Percentiles rank a stretch among this genome's conserved stretches.
phyloP scores from a whole-genome alignment of 2,797 vertebrate species.

The Cacajao melanocephalus region DNA sequence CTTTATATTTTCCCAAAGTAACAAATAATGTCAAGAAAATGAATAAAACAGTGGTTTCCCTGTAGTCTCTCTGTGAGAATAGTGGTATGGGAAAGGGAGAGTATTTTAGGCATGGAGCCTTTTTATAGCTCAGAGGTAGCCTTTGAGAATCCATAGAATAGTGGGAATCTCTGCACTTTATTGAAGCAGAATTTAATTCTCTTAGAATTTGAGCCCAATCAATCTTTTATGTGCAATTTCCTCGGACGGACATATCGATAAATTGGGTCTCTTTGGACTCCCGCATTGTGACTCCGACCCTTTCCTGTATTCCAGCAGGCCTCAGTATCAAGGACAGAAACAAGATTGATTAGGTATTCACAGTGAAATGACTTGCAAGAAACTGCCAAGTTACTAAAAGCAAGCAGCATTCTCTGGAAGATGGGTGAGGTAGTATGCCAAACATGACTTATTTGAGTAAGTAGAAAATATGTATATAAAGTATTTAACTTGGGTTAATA shows the following conservation, averaged over 20 bases:
- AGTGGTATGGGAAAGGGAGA: background rate
- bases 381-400: background rate
- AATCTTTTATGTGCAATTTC: background rate
- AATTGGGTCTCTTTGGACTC: background rate
- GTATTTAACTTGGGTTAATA: background rate
- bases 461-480: background rate
- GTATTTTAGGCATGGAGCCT: background rate
- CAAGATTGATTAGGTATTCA: background rate
- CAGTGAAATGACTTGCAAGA: background rate
- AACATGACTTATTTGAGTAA: background rate
- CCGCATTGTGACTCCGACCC: background rate
- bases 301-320: background rate
- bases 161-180: background rate
- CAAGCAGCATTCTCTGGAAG: background rate
- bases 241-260: background rate
- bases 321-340: background rate
- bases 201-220: background rate
- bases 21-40: constrained; percentile 17
- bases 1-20: background rate
- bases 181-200: background rate
- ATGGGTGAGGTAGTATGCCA: background rate
- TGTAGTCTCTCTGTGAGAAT: background rate
- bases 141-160: background rate
- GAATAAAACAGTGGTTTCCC: background rate
- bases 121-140: background rate